Evolutionary conservation across 2,113 vertebrate genomes (phyloP).

Genomic region (Pionites leucogaster): DNA sequence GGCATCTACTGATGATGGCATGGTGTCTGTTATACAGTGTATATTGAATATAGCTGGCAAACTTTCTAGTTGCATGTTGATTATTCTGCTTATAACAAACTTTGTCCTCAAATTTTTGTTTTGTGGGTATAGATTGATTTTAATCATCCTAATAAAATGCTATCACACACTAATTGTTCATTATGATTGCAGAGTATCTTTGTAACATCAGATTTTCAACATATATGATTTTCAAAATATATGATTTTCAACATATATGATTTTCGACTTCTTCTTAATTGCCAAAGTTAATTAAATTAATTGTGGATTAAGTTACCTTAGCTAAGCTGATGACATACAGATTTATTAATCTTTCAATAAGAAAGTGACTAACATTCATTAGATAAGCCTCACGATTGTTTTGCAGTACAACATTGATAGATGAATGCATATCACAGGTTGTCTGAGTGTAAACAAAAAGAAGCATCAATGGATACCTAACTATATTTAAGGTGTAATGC

Average conservation of each 20-base stretch:
- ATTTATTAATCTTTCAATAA: slow-evolving; percentile 14
- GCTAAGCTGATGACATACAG: background rate
- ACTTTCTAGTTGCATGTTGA: background rate
- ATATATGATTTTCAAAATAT: slow-evolving; percentile 6
- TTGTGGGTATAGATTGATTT: slow-evolving; percentile 19
- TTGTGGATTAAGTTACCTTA: slow-evolving; percentile 40
- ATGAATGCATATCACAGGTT: background rate
- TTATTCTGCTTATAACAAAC: background rate
- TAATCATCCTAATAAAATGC: slow-evolving; percentile 31
- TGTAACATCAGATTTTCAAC: background rate
- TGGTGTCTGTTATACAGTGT: background rate
- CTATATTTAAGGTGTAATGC: background rate
- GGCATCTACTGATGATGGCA: background rate
- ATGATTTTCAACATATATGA: background rate
- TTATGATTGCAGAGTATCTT: background rate
- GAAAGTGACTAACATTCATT: slow-evolving; percentile 21
- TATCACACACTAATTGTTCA: background rate
- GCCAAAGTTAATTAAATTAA: slow-evolving; percentile 55
- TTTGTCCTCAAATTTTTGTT: background rate
- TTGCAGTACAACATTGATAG: background rate
- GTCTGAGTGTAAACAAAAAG: background rate
- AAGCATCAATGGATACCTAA: background rate
- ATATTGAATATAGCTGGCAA: background rate
- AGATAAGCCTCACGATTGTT: slow-evolving; percentile 17
- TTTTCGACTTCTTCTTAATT: slow-evolving; percentile 46